Evolutionary conservation across 2,888 invertebrate species (phyloP).

Genomic region (Neoascia interrupta): DNA sequence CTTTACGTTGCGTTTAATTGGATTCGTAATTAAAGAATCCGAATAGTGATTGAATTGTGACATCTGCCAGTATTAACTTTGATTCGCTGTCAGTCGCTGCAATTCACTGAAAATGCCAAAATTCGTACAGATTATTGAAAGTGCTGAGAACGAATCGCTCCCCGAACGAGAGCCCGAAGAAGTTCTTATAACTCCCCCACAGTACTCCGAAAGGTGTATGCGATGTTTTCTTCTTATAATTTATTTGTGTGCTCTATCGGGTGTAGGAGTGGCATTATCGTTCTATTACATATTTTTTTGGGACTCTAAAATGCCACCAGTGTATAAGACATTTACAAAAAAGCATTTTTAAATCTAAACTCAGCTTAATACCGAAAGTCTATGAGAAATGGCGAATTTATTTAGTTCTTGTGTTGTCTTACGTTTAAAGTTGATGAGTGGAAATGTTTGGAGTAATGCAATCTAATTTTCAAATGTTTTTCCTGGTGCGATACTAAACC

Average conservation of each 20-base stretch:
- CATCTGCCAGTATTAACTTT: constrained; percentile 61
- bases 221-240: constrained; percentile 76
- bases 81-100: constrained; percentile 50
- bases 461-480: too few relatives aligned
- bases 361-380: too few relatives aligned
- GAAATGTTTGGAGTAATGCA: too few relatives aligned
- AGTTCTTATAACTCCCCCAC: constrained; percentile 65
- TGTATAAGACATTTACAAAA: constrained; percentile 76
- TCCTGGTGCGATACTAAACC: too few relatives aligned
- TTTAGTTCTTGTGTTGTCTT: too few relatives aligned
- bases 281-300: constrained; percentile 78
- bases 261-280: constrained; percentile 77
- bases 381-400: too few relatives aligned
- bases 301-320: constrained; percentile 79
- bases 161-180: constrained; percentile 28
- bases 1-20: constrained; percentile 50
- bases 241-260: constrained; percentile 77
- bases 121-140: constrained; percentile 59
- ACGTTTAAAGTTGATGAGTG: too few relatives aligned
- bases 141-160: constrained; percentile 34
- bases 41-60: constrained; percentile 63
- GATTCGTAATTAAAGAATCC: constrained; percentile 61
- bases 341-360: constrained; percentile 67
- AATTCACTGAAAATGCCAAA: constrained; percentile 38
- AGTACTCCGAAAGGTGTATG: constrained; percentile 75